A percentile compares a stretch with the other conserved stretches of the same genome.
These are phyloP conservation scores for Plagodis dolabraria DNA, from an alignment of 2,888 invertebrate genomes.

Conservation along the genomic window DNA sequence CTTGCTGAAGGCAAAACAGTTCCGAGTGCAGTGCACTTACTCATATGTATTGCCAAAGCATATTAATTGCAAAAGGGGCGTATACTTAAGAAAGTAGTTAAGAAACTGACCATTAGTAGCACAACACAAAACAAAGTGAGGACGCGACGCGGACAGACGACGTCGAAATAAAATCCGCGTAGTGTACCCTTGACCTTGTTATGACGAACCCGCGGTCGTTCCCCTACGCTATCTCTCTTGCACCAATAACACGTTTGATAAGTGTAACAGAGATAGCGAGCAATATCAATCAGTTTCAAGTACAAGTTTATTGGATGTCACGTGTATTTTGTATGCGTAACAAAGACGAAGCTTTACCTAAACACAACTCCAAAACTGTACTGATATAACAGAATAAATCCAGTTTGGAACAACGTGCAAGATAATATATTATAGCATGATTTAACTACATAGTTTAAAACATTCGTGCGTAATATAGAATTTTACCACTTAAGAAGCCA, in stretches of 20 bases:
- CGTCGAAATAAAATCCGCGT: constrained; percentile 30
- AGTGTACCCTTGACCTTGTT: constrained; percentile 53
- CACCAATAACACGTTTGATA: constrained; percentile 37
- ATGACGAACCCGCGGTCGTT: constrained; percentile 53
- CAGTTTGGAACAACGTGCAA: no score
- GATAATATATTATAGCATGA: no score
- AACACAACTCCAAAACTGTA: background rate
- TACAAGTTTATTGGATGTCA: background rate
- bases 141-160: constrained; percentile 9
- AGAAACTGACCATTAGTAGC: background rate
- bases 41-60: no score
- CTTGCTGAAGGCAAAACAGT: no score
- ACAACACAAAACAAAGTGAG: background rate
- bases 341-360: background rate
- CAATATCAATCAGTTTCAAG: constrained; percentile 17
- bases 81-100: no score
- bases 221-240: constrained; percentile 50
- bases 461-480: no score
- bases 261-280: constrained; percentile 39
- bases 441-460: no score
- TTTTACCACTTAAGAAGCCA: no score
- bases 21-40: no score
- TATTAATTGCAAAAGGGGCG: no score
- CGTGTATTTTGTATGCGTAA: background rate
- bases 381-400: no score